Conservation (phyloP, 2,113 vertebrate genomes). For the Eleginops maclovinus region DNA sequence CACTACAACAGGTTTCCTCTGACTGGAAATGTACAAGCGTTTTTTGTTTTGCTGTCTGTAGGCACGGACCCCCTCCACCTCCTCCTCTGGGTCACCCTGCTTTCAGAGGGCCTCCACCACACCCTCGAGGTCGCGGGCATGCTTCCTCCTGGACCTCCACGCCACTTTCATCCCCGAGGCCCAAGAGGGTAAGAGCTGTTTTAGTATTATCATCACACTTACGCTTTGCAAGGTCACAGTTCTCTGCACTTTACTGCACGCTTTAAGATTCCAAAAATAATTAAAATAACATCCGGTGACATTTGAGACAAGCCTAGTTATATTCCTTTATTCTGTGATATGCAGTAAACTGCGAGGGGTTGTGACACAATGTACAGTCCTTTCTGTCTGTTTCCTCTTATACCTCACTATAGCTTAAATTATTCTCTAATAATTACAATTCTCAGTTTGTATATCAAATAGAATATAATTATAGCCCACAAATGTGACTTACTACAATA, state of each 20-base stretch:
- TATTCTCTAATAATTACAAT: slow-evolving; percentile 22
- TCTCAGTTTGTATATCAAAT: slow-evolving; percentile 35
- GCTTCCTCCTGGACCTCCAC: slow-evolving; percentile 70
- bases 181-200: slow-evolving; percentile 82
- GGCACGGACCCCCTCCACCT: slow-evolving; percentile 74
- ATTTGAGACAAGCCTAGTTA: slow-evolving; percentile 2
- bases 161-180: slow-evolving; percentile 74
- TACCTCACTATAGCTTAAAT: slow-evolving; percentile 36
- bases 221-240: slow-evolving; percentile 33
- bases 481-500: slow-evolving; percentile 35
- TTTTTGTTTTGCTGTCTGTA: slow-evolving; percentile 22
- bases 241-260: slow-evolving; percentile 32
- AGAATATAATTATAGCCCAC: slow-evolving; percentile 17
- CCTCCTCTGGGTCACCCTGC: neutral
- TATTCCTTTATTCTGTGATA: slow-evolving; percentile 5
- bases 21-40: neutral
- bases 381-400: slow-evolving; percentile 34
- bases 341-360: neutral
- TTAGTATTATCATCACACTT: slow-evolving; percentile 20
- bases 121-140: slow-evolving; percentile 73
- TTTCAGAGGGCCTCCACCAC: slow-evolving; percentile 69
- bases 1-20: neutral
- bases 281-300: slow-evolving; percentile 6
- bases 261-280: slow-evolving; percentile 6
- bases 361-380: slow-evolving; percentile 29